Conservation (phyloP, 2,888 invertebrate genomes). For the Psococerastis gibbosa region DNA sequence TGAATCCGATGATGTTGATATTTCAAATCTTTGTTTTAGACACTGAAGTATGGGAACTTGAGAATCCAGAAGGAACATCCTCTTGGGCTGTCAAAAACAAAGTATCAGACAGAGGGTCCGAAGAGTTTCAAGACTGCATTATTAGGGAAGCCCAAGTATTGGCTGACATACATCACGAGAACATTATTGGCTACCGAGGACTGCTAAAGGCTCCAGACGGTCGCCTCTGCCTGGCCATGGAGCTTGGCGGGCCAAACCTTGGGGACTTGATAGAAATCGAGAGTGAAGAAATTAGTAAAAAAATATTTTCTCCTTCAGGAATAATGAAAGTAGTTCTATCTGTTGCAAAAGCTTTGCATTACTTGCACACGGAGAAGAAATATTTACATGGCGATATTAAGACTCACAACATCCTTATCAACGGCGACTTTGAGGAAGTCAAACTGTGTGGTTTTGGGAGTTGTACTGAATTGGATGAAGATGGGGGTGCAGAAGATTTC, state of each 20-base stretch:
- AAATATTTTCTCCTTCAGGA: slow-evolving; percentile 38
- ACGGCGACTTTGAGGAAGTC: slow-evolving; percentile 46
- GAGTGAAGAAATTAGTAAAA: slow-evolving; percentile 33
- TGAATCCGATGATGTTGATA: too few species aligned
- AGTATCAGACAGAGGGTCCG: slow-evolving; percentile 26
- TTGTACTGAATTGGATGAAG: slow-evolving; percentile 44
- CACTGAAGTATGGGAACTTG: slow-evolving; percentile 59
- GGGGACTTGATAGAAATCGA: slow-evolving; percentile 54
- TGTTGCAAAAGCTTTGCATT: slow-evolving; percentile 49
- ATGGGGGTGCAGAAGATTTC: slow-evolving; percentile 32
- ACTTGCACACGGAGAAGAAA: slow-evolving; percentile 50
- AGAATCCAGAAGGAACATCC: slow-evolving; percentile 41
- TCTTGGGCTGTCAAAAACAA: slow-evolving; percentile 75
- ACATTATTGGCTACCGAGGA: slow-evolving; percentile 59
- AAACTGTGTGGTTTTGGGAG: slow-evolving; percentile 77
- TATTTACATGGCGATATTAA: slow-evolving; percentile 70
- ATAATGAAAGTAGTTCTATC: slow-evolving; percentile 48
- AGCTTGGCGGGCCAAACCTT: slow-evolving; percentile 50
- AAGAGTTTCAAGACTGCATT: slow-evolving; percentile 34
- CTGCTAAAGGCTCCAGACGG: slow-evolving; percentile 33
- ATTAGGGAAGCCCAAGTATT: slow-evolving; percentile 52
- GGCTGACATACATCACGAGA: slow-evolving; percentile 50
- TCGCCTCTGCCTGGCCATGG: slow-evolving; percentile 48
- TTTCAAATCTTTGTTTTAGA: slow-evolving; percentile 32
- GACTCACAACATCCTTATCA: slow-evolving; percentile 61